Conservation (phyloP, 1,140 invertebrate genomes). For the Cotesia vestalis region DNA sequence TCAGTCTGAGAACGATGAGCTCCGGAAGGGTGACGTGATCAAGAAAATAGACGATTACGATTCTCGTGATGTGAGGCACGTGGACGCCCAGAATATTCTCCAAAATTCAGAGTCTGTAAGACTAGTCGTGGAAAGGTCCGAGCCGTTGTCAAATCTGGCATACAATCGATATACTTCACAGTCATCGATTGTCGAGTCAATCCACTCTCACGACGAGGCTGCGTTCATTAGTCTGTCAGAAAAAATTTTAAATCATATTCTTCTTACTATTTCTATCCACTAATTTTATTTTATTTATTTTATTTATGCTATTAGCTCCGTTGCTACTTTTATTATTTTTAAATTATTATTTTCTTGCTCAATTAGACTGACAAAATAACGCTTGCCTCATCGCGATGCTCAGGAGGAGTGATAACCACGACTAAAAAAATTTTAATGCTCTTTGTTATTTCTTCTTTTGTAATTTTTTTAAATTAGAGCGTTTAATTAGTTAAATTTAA, state of each 20-base stretch:
- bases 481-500: neutral
- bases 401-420: neutral
- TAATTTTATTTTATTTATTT: constrained; percentile 14
- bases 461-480: neutral
- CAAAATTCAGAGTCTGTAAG: constrained; percentile 76
- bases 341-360: neutral
- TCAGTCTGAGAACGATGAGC: constrained; percentile 82
- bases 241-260: constrained; percentile 31
- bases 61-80: constrained; percentile 83
- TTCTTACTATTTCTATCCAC: constrained; percentile 6
- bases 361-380: neutral
- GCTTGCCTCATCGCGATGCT: constrained; percentile 14
- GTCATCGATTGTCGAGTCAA: constrained; percentile 67
- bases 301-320: constrained; percentile 14
- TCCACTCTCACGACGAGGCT: constrained; percentile 53
- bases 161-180: constrained; percentile 60
- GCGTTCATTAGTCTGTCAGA: constrained; percentile 59
- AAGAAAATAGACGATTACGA: constrained; percentile 89
- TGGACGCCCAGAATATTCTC: constrained; percentile 90
- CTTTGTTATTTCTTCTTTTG: neutral
- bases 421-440: constrained; percentile 2
- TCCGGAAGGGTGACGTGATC: constrained; percentile 89
- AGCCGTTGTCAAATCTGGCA: constrained; percentile 39
- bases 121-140: constrained; percentile 70
- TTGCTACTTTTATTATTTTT: neutral